Base-by-base conservation (phyloP, 2,888 invertebrate species). In the Latheticus oryzae region DNA sequence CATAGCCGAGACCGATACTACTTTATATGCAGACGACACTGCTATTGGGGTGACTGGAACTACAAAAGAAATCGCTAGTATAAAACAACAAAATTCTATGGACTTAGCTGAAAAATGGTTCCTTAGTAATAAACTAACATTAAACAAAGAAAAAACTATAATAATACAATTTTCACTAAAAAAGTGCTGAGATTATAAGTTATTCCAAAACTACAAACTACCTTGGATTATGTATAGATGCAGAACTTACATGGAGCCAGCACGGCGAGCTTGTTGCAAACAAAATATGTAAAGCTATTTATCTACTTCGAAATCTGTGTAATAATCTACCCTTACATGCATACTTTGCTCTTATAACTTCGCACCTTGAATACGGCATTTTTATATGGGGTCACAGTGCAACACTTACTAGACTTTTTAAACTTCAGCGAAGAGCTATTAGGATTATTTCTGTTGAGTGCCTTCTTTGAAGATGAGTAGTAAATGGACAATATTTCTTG, bases 241-340 rank as follows among this genome's bases (percentile, higher is more conserved):
- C 21, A 5, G 21, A 19, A 19, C 21, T 19, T 5, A 19, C 21
- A 19, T 19, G 21, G 21, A 19, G 5, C 21, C 21, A 19, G 8
- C 24, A 24, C 8, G 24, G 24, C 7, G 24, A 24, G 7, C 7
- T 4, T 24, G 7, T 24, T 24, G 24, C 24, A 24, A 24, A 2
- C 7, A 24, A 24, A 24, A 24, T 24, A 24, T 24, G 24, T 7
- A 24, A 24, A 24, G 24, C 24, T n/a, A 24, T 24, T 24, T 24
- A 24, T 2, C 24, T 24, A n/a, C n/a, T n/a, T n/a, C n/a, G n/a
- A n/a, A n/a, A n/a, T n/a, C n/a, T n/a, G n/a, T n/a, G n/a, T n/a
- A 7, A 24, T 24, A 19, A 19, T 19, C 5, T 19, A 19, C 21
- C 21, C 21, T n/a, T n/a, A 8, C 7, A 4, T 24, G 24, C 24